Percentiles rank a stretch among this genome's conserved stretches.
These are phyloP conservation scores for Carterocephalus palaemon DNA, from an alignment of 2,888 invertebrate genomes.

Conservation along the genomic window DNA sequence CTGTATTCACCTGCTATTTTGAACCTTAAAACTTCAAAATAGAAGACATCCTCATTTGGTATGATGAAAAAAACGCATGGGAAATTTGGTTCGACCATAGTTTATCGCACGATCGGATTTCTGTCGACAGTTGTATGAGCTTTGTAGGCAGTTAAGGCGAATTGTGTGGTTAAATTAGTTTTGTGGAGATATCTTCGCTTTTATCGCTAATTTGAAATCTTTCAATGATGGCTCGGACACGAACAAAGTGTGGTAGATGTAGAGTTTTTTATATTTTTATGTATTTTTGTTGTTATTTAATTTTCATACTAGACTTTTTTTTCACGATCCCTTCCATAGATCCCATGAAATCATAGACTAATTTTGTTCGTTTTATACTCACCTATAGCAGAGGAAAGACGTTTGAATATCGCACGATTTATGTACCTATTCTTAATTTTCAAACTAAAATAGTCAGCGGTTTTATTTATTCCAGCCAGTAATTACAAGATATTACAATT, in stretches of 20 bases:
- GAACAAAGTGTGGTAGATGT: background rate
- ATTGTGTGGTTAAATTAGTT: slow-evolving; percentile 53
- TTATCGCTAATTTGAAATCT: slow-evolving; percentile 31
- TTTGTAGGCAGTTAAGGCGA: slow-evolving; percentile 46
- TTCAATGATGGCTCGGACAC: slow-evolving; percentile 10
- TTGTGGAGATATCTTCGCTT: slow-evolving; percentile 27
- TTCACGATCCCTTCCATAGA: too few relatives aligned
- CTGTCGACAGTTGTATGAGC: slow-evolving; percentile 56
- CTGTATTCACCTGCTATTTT: slow-evolving; percentile 15
- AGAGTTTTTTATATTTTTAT: background rate
- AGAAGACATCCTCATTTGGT: slow-evolving; percentile 6
- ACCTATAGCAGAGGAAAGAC: too few relatives aligned
- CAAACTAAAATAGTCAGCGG: too few relatives aligned
- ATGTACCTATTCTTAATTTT: too few relatives aligned
- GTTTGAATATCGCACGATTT: too few relatives aligned
- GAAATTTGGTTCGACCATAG: background rate
- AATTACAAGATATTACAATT: too few relatives aligned
- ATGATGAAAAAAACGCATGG: slow-evolving; percentile 3
- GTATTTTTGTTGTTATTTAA: background rate
- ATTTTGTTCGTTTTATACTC: too few relatives aligned
- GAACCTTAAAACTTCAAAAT: slow-evolving; percentile 17
- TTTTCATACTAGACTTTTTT: too few relatives aligned
- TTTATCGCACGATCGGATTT: slow-evolving; percentile 46
- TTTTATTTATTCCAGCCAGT: too few relatives aligned
- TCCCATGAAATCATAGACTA: too few relatives aligned